A percentile compares a stretch with the other conserved stretches of the same genome.
phyloP scores from a whole-genome alignment of 2,797 vertebrate species.

The Epinephelus coioides region DNA sequence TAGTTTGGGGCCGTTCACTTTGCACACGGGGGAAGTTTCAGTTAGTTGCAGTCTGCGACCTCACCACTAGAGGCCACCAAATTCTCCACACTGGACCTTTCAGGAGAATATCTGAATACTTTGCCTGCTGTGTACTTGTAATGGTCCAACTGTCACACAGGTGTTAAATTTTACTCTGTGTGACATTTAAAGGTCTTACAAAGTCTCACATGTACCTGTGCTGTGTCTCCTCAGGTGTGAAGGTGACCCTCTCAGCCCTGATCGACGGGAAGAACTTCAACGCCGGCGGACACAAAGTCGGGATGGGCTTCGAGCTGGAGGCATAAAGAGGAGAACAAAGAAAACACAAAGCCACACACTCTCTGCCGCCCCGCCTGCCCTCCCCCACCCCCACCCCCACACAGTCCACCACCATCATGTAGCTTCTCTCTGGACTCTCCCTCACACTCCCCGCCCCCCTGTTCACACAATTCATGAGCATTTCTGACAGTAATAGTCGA shows the following conservation, averaged over 20 bases:
- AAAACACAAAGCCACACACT: slow-evolving; percentile 25
- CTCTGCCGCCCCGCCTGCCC: neutral
- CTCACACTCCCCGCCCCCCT: neutral
- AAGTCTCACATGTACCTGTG: neutral
- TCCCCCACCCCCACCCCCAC: neutral
- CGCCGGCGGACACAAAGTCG: slow-evolving; percentile 95
- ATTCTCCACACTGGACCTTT: too few relatives aligned
- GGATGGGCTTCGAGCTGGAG: slow-evolving; percentile 96
- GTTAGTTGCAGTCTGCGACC: too few relatives aligned
- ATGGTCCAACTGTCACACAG: neutral
- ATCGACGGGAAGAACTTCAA: slow-evolving; percentile 96
- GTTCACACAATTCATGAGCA: slow-evolving; percentile 41
- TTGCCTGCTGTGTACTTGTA: too few relatives aligned
- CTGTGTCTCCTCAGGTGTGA: slow-evolving; percentile 87
- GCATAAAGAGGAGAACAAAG: slow-evolving; percentile 80
- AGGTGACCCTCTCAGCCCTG: slow-evolving; percentile 94
- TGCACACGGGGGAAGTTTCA: too few relatives aligned
- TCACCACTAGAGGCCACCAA: too few relatives aligned
- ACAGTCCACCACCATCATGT: slow-evolving; percentile 23
- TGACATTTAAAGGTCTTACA: neutral
- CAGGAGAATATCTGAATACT: too few relatives aligned
- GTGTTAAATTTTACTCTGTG: too few relatives aligned
- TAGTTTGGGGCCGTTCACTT: too few relatives aligned
- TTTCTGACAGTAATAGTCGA: slow-evolving; percentile 55
- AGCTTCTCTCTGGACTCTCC: slow-evolving; percentile 45